Percentiles rank a stretch among this genome's conserved stretches.
phyloP scores from a whole-genome alignment of 2,113 vertebrate genomes.

The zebrafish (Danio rerio) region DNA sequence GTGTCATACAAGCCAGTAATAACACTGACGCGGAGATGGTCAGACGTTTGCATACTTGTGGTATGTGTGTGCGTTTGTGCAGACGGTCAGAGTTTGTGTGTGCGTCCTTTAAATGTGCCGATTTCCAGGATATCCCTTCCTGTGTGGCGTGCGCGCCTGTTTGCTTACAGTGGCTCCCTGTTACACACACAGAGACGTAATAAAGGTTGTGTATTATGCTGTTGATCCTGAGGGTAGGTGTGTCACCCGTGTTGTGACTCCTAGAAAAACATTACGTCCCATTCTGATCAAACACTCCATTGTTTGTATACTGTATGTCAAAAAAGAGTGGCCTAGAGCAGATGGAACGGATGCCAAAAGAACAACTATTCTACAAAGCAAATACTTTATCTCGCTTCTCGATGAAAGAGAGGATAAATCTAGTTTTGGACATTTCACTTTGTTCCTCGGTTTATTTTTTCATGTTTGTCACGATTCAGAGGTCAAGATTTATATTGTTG shows the following conservation, averaged over 20 bases:
- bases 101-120: conserved; percentile 13
- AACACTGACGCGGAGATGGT: conserved; percentile 4
- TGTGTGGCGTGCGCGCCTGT: not conserved
- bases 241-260: conserved; percentile 36
- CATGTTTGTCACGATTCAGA: conserved; percentile 24
- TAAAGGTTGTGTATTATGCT: conserved; percentile 14
- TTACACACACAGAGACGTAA: conserved; percentile 4
- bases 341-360: conserved; percentile 41
- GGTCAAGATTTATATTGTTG: conserved; percentile 42
- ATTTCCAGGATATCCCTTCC: not conserved
- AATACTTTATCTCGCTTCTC: conserved; percentile 37
- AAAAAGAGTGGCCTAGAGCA: conserved; percentile 19
- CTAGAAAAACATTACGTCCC: not conserved
- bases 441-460: conserved; percentile 26
- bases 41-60: not conserved
- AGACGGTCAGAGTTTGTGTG: not conserved
- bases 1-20: not conserved
- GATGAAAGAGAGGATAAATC: conserved; percentile 26
- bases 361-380: conserved; percentile 38
- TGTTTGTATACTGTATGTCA: conserved; percentile 34
- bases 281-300: conserved; percentile 34
- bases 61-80: not conserved
- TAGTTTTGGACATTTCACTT: conserved; percentile 33
- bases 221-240: conserved; percentile 11
- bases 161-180: conserved; percentile 11